Conservation (phyloP, 2,888 invertebrate species). For the Syrista parreyssii region DNA sequence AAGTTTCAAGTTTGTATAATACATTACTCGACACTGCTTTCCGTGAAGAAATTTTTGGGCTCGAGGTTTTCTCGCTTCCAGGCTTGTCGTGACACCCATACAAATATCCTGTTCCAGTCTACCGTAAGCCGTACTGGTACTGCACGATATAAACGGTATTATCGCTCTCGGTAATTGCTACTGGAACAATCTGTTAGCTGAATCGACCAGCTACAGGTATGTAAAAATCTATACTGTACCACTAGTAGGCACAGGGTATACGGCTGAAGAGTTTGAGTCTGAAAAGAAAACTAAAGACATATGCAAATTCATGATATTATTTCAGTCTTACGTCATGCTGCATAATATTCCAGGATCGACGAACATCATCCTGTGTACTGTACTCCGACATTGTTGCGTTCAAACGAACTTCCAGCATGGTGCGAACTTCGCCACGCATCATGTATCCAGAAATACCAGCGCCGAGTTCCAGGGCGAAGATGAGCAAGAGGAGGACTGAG, state of each 20-base stretch:
- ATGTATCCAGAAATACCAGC: constrained; percentile 87
- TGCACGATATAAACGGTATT: background rate
- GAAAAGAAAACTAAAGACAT: background rate
- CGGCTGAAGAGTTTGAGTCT: background rate
- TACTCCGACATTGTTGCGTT: constrained; percentile 80
- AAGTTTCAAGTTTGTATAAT: too few species aligned
- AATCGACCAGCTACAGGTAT: background rate
- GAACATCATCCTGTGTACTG: constrained; percentile 72
- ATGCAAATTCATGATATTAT: background rate
- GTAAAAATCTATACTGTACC: background rate
- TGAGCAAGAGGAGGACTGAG: constrained; percentile 79
- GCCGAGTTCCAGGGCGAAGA: constrained; percentile 85
- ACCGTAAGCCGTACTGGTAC: background rate
- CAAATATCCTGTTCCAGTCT: too few species aligned
- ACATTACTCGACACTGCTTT: too few species aligned
- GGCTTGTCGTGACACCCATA: too few species aligned
- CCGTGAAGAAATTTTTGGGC: too few species aligned
- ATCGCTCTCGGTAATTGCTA: background rate
- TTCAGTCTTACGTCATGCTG: constrained; percentile 82
- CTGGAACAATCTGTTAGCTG: background rate
- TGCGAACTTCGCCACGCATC: constrained; percentile 77
- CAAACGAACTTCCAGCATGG: constrained; percentile 76
- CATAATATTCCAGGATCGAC: constrained; percentile 83
- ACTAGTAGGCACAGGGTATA: background rate
- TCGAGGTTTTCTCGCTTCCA: too few species aligned